Base-by-base conservation (phyloP, 2,797 vertebrate genomes). In the Salarias fasciatus region DNA sequence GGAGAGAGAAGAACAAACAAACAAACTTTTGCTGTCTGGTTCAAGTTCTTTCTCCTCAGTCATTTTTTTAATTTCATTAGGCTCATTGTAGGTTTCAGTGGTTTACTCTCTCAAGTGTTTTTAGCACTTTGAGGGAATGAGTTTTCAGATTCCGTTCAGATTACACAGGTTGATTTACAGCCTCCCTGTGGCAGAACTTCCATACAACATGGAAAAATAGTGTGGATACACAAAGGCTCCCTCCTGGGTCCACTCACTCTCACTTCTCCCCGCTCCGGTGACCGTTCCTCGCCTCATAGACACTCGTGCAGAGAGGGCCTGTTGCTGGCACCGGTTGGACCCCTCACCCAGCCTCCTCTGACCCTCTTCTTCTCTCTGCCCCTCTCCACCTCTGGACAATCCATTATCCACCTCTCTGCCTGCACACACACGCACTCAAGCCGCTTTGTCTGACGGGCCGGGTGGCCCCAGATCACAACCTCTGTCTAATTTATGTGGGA, bases 231-330 rank as follows among this genome's bases (percentile, higher is more conserved):
- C 58, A 53, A 30, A 44, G 46, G 3, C 40, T n/a, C 38, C 62
- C 81, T 74, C 78, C 52, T 11, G 77, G 66, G 85, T 55, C 75
- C 81, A 86, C 75, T 82, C 82, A 77, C 69, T 84, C 83, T 79
- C 63, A 70, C 61, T 76, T 65, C 56, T 77, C 37, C 24, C 15
- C 29, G 63, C 66, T 86, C 76, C 52, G 46, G 77, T 87, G 87
- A 75, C 80, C 76, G 50, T 52, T 75, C 59, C 53, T 50, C 50
- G 14, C 73, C 52, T 43, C 60, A 11, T 37, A 6, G 60, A 71
- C 43, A 52, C 47, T 53, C 44, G 6, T 45, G 29, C 35, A 53
- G 54, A 47, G 24, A 63, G 55, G 48, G 57, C 31, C 49, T 69
- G 69, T 79, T 79, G 61, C 62, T 64, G 65, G 68, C 53, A 54